These are phyloP conservation scores for Latrodectus hesperus DNA, from an alignment of 2,888 invertebrate genomes.

Conservation along the genomic window DNA sequence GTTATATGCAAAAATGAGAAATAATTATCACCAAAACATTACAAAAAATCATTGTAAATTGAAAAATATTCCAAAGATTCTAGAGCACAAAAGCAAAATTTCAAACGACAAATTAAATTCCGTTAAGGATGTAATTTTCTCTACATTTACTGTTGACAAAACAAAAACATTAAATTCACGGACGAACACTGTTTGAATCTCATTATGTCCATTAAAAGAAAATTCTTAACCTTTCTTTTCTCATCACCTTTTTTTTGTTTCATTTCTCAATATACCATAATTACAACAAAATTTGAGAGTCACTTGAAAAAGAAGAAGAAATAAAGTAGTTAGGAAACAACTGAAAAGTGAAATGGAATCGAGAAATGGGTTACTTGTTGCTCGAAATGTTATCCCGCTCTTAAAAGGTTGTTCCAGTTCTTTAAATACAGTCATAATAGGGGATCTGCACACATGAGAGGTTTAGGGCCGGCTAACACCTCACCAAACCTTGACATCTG, in stretches of 20 bases:
- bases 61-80: no score
- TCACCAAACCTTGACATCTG: constrained; percentile 41
- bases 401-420: constrained; percentile 43
- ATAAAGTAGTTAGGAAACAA: constrained; percentile 2
- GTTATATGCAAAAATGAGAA: no score
- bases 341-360: not conserved
- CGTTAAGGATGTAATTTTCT: no score
- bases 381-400: constrained; percentile 11
- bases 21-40: no score
- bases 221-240: not conserved
- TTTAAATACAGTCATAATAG: constrained; percentile 41
- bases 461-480: constrained; percentile 35
- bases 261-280: not conserved
- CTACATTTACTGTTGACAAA: not conserved
- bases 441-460: constrained; percentile 56
- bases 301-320: not conserved
- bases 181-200: not conserved
- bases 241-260: not conserved
- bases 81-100: no score
- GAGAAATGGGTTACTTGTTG: constrained; percentile 23
- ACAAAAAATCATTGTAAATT: no score
- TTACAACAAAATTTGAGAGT: not conserved
- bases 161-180: constrained; percentile 5
- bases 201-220: not conserved
- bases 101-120: no score